These are phyloP conservation scores for Lordiphosa collinella DNA, from an alignment of 1,140 invertebrate species.

Conservation along the genomic window DNA sequence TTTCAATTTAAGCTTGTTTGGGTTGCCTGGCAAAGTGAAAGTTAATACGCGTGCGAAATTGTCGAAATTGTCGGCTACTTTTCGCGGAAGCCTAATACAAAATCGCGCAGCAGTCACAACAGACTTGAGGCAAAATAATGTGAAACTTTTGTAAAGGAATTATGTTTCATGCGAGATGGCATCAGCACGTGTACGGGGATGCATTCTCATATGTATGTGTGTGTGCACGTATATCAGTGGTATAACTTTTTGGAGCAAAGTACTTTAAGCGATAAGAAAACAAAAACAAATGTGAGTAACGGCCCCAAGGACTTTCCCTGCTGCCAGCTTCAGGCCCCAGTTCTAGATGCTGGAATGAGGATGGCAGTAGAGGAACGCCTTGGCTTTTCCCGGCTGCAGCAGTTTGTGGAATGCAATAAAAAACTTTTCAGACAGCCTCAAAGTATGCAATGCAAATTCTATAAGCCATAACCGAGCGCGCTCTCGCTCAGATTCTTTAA, in stretches of 20 bases:
- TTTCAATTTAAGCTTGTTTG: conserved; percentile 55
- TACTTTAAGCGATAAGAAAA: conserved; percentile 37
- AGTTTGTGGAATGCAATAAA: conserved; percentile 70
- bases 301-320: conserved; percentile 8
- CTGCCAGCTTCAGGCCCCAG: not conserved
- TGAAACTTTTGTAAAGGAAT: conserved; percentile 63
- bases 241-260: conserved; percentile 30
- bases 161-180: conserved; percentile 69
- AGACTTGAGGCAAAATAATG: conserved; percentile 34
- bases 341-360: not conserved
- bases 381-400: conserved; percentile 33
- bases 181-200: conserved; percentile 45
- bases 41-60: conserved; percentile 71
- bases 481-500: conserved; percentile 20
- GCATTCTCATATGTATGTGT: conserved; percentile 26
- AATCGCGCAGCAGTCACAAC: conserved; percentile 9
- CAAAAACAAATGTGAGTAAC: conserved; percentile 16
- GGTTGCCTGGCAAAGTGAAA: conserved; percentile 60
- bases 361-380: not conserved
- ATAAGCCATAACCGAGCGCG: conserved; percentile 29
- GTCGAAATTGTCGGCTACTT: conserved; percentile 22
- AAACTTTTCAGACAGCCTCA: conserved; percentile 66
- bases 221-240: conserved; percentile 4
- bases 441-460: conserved; percentile 64
- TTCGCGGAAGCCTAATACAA: conserved; percentile 16